Base-by-base conservation (phyloP, 1,140 invertebrate species). In the Mycetomoellerius zeteki region DNA sequence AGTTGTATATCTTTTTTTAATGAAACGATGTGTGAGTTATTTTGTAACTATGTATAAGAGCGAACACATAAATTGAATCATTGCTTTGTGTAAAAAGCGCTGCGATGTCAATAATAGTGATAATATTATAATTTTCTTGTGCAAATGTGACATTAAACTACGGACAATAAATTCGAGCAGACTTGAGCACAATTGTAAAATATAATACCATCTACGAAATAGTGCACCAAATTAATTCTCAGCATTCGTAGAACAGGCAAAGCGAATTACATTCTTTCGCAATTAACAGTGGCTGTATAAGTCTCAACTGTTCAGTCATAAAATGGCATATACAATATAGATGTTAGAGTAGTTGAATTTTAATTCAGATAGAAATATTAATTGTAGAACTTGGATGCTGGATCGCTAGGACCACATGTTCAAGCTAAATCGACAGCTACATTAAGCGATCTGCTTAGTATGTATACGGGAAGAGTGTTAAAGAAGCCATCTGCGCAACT, bases 371-470 rank as follows among this genome's bases (percentile, higher is more conserved):
- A 87, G 85, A 89, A 92, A 91, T 90, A 84, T 84, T 84, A 75
- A 89, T 93, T 94, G 85, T 94, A 94, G 94, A 94, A 91, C 76
- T 93, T 94, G 91, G 94, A 93, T 85, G 92, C 91, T 90, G 94
- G 91, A 91, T 94, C 93, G 64, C 90, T 94, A 89, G 93, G 91
- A 91, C 88, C 93, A 89, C 93, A 94, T 91, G 89, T 93, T 91
- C 93, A 94, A 78, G 86, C 93, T 89, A 94, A 94, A 88, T 81
- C 93, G 43, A 92, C 92, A 91, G 87, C 90, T 82, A 93, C 93
- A 85, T 93, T 94, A 91, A 93, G 91, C 75, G 91, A 92, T 93
- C 90, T 94, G 30, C 89, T 93, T 87, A 93, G 90, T 92, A 91
- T 94, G 47, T 93, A 91, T 91, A 92, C 91, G 54, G 93, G 90